Base-by-base conservation (phyloP, 2,888 invertebrate genomes). In the Meganola albula region DNA sequence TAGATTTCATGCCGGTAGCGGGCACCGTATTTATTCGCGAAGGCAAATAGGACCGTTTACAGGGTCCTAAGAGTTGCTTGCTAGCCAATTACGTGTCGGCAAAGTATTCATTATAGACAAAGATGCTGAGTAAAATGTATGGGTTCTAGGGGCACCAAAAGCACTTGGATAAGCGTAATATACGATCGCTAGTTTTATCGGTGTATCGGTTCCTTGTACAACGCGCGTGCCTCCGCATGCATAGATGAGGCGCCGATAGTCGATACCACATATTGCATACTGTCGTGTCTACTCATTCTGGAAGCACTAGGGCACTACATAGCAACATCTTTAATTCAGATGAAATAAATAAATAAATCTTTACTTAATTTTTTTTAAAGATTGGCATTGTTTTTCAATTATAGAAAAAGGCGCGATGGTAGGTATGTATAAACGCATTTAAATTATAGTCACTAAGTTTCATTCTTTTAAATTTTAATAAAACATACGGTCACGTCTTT, bases 141-240 rank as follows among this genome's bases (percentile, higher is more conserved):
- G 66, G 66, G 58, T 59, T 62, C 64, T 63, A 54, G 65, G 62
- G 53, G 63, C 61, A 63, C 58, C 63, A 62, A 63, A 38, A 53
- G 59, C 54, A 63, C 44, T 56, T 44, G 59, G 70, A 72, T 73
- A 72, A 74, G 69, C 70, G 67, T 69, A 68, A 82, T 69, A 58
- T 75, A 78, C 72, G 75, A 74, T 72, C 67, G 58, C 54, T 41
- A 38, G 43, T 63, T 68, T 73, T 80, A 80, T 78, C 80, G 68
- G 59, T 59, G 61, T 67, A 74, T 74, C 72, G 50, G 60, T 53
- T 46, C 58, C 58, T 53, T 57, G 55, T 65, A 71, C 65, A 61
- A 59, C 61, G 77, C 74, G 73, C 75, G 78, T 74, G 80, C 69
- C 68, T 67, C 60, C 57, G 72, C 63, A 73, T 70, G 66, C 66